Percentiles rank a stretch among this genome's conserved stretches.
These are phyloP conservation scores for Pemphredon lugubris DNA, from an alignment of 2,888 invertebrate genomes.

Conservation along the genomic window DNA sequence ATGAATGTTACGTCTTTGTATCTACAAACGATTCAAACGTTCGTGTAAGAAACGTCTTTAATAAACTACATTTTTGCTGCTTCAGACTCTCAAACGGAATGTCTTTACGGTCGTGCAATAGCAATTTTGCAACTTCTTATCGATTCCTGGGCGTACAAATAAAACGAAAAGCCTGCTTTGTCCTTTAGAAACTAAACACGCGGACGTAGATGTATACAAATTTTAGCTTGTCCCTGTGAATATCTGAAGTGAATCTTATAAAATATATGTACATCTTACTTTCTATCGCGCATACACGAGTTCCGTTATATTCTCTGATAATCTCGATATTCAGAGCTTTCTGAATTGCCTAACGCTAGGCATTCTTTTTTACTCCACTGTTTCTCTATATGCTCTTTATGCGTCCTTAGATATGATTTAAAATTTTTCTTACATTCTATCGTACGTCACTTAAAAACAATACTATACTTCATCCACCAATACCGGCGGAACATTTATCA, in stretches of 20 bases:
- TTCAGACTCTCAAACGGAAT: too few relatives aligned
- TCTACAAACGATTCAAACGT: constrained; percentile 12
- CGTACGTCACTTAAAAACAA: not conserved
- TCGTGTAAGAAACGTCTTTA: too few relatives aligned
- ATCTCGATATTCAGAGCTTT: not conserved
- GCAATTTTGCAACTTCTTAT: too few relatives aligned
- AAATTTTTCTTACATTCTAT: constrained; percentile 4
- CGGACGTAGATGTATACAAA: not conserved
- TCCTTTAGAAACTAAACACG: too few relatives aligned
- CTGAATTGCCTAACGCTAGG: not conserved
- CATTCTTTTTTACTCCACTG: not conserved
- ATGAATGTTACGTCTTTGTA: constrained; percentile 15
- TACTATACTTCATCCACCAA: not conserved
- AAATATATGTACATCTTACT: constrained; percentile 26
- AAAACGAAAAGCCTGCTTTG: too few relatives aligned
- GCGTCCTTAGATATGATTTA: constrained; percentile 22
- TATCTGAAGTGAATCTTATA: not conserved
- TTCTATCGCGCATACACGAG: constrained; percentile 2
- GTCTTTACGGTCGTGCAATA: too few relatives aligned
- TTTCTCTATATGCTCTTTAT: not conserved
- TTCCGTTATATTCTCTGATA: constrained; percentile 11
- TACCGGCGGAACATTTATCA: not conserved
- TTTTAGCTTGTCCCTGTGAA: not conserved
- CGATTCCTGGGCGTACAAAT: too few relatives aligned
- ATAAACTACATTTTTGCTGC: too few relatives aligned